These are phyloP conservation scores for Dicycla oo DNA, from an alignment of 2,888 invertebrate species.

Conservation along the genomic window DNA sequence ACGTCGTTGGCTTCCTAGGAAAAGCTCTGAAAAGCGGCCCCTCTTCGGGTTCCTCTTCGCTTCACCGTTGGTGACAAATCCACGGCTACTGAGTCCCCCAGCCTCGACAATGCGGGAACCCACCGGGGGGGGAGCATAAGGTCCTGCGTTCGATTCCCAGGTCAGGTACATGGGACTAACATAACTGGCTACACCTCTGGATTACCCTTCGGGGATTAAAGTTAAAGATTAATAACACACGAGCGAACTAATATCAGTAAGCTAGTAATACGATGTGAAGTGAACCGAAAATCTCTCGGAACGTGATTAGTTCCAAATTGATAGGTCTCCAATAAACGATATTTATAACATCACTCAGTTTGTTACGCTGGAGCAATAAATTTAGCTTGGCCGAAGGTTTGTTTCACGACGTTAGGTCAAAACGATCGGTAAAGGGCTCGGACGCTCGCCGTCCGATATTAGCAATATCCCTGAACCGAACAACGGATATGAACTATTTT, in stretches of 20 bases:
- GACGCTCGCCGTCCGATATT: conserved; percentile 25
- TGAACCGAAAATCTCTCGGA: conserved; percentile 29
- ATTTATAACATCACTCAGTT: conserved; percentile 47
- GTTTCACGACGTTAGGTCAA: conserved; percentile 50
- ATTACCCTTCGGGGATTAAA: not conserved
- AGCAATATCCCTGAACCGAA: conserved; percentile 28
- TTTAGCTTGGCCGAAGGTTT: conserved; percentile 43
- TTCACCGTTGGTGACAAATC: too few relatives aligned
- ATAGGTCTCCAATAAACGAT: conserved; percentile 36
- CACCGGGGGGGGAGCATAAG: too few relatives aligned
- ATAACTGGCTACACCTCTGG: not conserved
- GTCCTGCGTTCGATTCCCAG: not conserved
- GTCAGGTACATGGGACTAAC: not conserved
- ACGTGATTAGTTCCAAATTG: conserved; percentile 47
- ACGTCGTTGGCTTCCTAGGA: too few relatives aligned
- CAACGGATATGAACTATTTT: conserved; percentile 16
- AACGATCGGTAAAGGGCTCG: conserved; percentile 27
- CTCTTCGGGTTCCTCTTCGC: too few relatives aligned
- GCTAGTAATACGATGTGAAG: conserved; percentile 6
- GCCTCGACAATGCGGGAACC: too few relatives aligned
- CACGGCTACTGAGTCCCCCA: too few relatives aligned
- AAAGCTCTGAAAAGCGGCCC: too few relatives aligned
- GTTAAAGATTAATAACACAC: conserved; percentile 14
- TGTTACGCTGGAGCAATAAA: conserved; percentile 48
- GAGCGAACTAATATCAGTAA: not conserved